Percentiles rank a stretch among this genome's conserved stretches.
Conservation (phyloP, 2,797 vertebrate species). For the Manis javanica region DNA sequence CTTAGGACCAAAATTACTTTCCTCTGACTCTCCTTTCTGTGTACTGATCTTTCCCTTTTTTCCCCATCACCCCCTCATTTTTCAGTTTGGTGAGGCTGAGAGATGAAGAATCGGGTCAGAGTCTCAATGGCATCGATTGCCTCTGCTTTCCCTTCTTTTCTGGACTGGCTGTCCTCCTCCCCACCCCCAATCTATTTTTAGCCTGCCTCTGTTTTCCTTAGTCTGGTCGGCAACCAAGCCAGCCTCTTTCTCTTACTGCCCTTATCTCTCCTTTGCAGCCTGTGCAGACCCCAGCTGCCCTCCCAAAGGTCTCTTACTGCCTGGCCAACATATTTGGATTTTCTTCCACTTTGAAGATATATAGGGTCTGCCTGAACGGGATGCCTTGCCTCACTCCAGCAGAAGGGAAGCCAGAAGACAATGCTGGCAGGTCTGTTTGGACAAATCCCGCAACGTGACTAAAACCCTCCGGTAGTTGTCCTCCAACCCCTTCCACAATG, state of each 20-base stretch:
- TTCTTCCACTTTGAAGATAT: slow-evolving; percentile 60
- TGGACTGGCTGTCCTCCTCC: slow-evolving; percentile 59
- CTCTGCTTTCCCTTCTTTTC: slow-evolving; percentile 67
- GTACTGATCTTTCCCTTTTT: background rate
- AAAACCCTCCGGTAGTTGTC: background rate
- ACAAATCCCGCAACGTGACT: slow-evolving; percentile 13
- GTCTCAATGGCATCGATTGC: slow-evolving; percentile 61
- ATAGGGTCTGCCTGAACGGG: background rate
- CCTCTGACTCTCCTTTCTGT: background rate
- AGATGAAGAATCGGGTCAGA: slow-evolving; percentile 78
- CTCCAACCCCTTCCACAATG: background rate
- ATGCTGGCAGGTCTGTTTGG: background rate
- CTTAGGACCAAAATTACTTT: background rate
- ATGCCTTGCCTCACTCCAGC: background rate
- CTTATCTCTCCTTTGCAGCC: slow-evolving; percentile 79
- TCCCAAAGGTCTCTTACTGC: slow-evolving; percentile 59
- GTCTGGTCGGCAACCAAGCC: slow-evolving; percentile 67
- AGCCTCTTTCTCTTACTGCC: slow-evolving; percentile 67
- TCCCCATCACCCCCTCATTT: slow-evolving; percentile 5
- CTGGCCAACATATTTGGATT: slow-evolving; percentile 44
- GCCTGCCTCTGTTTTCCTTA: slow-evolving; percentile 77
- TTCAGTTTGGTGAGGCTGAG: slow-evolving; percentile 64
- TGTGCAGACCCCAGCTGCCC: slow-evolving; percentile 60
- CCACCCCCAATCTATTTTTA: slow-evolving; percentile 77
- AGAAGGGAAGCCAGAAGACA: background rate